Base-by-base conservation (phyloP, 2,888 invertebrate species). In the Acrobeloides nanus region DNA sequence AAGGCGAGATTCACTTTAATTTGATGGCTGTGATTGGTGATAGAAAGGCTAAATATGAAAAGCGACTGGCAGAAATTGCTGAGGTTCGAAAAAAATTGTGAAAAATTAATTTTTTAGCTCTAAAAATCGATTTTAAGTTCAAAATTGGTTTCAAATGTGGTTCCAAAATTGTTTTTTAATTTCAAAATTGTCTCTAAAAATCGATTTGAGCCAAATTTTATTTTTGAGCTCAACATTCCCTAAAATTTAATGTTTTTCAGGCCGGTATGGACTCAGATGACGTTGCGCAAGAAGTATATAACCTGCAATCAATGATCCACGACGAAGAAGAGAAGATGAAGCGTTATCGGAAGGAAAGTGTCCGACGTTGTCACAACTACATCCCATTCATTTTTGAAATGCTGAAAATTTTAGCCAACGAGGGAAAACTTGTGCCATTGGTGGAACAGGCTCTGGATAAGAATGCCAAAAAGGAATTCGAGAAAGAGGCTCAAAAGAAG, bases 1-100 rank as follows among this genome's bases (percentile, higher is more conserved):
- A 87, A 75, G 92, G 89, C 17, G 95, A 97, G 80, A 95, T 97
- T 65, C 92, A 90, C 75, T 97, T 97, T 76, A 97, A 93, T 76
- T 78, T 97, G 46, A 90, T 97, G 93, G 95, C 95, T 0, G 79
- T 97, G 33, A 87, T 95, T 6, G 86, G 89, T 0, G 92, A 97
- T 74, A 81, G 87, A 48, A 87, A 86, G 77, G 81, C 83, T 79
- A 80, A 85, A 45, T 89, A 86, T 71, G 84, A 89, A 75, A 82
- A 82, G 46, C 83, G 85, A 75, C 79, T 89, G 25, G 80, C 82
- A 35, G 81, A 82, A 42, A 75, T 87, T 17, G 50, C 43, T 12
- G 31, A 47, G 48, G 62, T 65, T n/a, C n/a, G n/a, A n/a, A n/a
- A n/a, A n/a, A n/a, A n/a, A n/a, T n/a, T n/a, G n/a, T n/a, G n/a